A percentile compares a stretch with the other conserved stretches of the same genome.
Evolutionary conservation across 2,888 invertebrate genomes (phyloP).

Genomic region (Troides helena): DNA sequence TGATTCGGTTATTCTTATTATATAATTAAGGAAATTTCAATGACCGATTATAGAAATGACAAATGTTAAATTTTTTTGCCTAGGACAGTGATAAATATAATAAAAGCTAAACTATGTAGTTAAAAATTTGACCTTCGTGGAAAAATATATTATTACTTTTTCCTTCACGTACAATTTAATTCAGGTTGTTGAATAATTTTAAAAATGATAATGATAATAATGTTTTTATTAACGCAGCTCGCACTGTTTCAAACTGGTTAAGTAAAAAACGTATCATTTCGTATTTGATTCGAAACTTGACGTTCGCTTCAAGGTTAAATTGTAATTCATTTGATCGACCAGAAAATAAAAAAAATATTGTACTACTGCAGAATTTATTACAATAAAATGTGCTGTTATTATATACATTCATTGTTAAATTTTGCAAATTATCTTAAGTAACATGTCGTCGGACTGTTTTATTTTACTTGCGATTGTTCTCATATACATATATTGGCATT

Average conservation of each 20-base stretch:
- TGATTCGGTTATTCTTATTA: too few species aligned
- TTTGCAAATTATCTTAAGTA: too few species aligned
- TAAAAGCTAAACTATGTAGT: background rate
- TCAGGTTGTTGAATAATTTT: constrained; percentile 6
- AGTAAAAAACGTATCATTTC: constrained; percentile 1
- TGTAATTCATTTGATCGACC: background rate
- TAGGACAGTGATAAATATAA: background rate
- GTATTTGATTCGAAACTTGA: background rate
- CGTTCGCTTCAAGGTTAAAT: background rate
- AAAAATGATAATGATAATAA: background rate
- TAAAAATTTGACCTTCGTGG: background rate
- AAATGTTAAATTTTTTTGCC: background rate
- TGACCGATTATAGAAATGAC: background rate
- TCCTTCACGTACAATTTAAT: constrained; percentile 2
- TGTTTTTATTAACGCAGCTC: background rate
- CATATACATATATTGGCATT: too few species aligned
- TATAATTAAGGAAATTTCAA: background rate
- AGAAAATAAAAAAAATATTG: background rate
- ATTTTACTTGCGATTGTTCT: too few species aligned
- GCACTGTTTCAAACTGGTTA: constrained; percentile 11
- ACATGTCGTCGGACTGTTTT: too few species aligned
- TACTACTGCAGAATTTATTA: too few species aligned
- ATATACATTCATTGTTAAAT: too few species aligned
- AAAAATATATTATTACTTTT: background rate
- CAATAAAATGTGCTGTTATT: too few species aligned